Conservation (phyloP, 2,888 invertebrate species). For the Sicus ferrugineus region DNA sequence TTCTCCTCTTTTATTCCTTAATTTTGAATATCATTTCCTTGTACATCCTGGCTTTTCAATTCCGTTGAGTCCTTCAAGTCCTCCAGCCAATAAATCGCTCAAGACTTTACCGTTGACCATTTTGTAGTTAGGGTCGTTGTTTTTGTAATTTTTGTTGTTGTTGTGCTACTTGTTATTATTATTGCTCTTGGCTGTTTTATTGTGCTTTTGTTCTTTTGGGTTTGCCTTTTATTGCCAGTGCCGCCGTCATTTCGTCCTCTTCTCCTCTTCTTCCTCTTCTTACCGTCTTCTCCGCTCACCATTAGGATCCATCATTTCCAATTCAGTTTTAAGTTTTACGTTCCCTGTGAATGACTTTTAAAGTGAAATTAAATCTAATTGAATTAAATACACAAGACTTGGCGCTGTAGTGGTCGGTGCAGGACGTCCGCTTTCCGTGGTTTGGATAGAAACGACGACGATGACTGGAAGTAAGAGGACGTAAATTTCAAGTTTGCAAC, state of each 20-base stretch:
- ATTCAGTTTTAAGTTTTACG: neutral
- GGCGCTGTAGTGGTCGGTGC: slow-evolving; percentile 8
- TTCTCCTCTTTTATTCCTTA: neutral
- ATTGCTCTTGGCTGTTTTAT: neutral
- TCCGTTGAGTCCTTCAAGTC: neutral
- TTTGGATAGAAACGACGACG: neutral
- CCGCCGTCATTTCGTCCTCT: neutral
- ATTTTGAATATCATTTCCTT: neutral
- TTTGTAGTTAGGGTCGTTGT: neutral
- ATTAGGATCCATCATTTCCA: neutral
- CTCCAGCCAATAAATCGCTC: slow-evolving; percentile 18
- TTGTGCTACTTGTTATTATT: neutral
- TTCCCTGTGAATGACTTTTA: slow-evolving; percentile 3
- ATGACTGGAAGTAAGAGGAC: neutral
- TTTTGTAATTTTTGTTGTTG: neutral
- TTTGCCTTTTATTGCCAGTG: neutral
- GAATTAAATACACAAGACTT: slow-evolving; percentile 26
- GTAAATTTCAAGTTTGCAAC: slow-evolving; percentile 3
- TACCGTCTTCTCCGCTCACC: neutral
- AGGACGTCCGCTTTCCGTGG: neutral
- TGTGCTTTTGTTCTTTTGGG: neutral
- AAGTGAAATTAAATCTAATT: slow-evolving; percentile 19
- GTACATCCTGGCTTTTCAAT: neutral
- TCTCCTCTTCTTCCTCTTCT: neutral
- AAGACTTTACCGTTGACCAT: slow-evolving; percentile 4